phyloP scores from a whole-genome alignment of 2,888 invertebrate genomes.

The Marasmarcha lunaedactyla region DNA sequence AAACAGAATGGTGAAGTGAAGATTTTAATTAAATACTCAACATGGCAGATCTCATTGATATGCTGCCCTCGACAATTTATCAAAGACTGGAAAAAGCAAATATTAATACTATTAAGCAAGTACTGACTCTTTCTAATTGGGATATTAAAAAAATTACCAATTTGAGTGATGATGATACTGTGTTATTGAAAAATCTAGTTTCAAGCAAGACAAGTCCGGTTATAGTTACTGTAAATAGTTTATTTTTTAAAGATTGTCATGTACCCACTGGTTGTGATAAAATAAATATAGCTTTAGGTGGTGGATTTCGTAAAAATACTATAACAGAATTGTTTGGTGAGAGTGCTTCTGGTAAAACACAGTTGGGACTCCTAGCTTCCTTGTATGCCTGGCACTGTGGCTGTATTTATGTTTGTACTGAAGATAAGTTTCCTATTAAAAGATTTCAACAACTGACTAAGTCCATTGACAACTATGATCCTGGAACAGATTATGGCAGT shows the following conservation, averaged over 20 bases:
- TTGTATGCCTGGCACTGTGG: conserved; percentile 71
- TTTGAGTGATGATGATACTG: conserved; percentile 35
- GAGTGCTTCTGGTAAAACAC: conserved; percentile 86
- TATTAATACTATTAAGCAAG: conserved; percentile 37
- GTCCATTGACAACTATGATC: conserved; percentile 19
- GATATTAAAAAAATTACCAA: conserved; percentile 49
- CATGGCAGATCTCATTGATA: no score
- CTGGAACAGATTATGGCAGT: conserved; percentile 30
- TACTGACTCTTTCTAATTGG: conserved; percentile 36
- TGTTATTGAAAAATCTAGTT: conserved; percentile 33
- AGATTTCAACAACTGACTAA: conserved; percentile 47
- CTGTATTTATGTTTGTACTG: conserved; percentile 82
- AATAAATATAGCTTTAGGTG: conserved; percentile 72
- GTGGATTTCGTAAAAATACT: conserved; percentile 76
- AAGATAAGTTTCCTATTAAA: conserved; percentile 72
- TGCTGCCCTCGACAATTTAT: conserved; percentile 32
- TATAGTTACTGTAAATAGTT: conserved; percentile 23
- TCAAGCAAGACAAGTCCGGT: conserved; percentile 26
- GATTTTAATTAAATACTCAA: no score
- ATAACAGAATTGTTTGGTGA: conserved; percentile 85
- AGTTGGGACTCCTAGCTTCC: conserved; percentile 79
- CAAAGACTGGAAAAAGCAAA: conserved; percentile 38
- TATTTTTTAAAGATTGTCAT: conserved; percentile 20
- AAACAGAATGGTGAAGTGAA: no score
- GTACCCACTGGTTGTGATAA: conserved; percentile 67